Base-by-base conservation (phyloP, 2,888 invertebrate species). In the Trissonchulus latispiculum region DNA sequence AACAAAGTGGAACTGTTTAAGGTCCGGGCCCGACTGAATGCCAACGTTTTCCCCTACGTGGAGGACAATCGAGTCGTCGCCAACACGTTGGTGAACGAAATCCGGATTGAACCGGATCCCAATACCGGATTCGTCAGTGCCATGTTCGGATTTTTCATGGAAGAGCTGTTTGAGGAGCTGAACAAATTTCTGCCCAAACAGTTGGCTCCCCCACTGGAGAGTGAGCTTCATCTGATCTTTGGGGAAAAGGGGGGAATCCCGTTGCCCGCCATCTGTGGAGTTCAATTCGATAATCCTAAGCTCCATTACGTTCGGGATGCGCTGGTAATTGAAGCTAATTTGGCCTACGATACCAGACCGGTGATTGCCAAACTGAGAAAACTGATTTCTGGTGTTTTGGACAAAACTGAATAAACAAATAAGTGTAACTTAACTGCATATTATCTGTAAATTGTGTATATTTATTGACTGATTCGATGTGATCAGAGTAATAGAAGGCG, bases 21-120 rank as follows among this genome's bases (percentile, higher is more conserved):
- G 23, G 48, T 48, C 8, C 48, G 48, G 8, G 48, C 69, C 28
- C 36, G 33, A n/a, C 31, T 68, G 8, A 36, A 36, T 15, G 69
- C 36, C 69, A 68, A 68, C 36, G 69, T 68, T n/a, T 68, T 36
- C n/a, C 69, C 69, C 36, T 68, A 68, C 33, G 33, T 68, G 2
- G n/a, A n/a, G 35, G 2, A 33, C 36, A 33, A 68, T 15, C 28
- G 33, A 32, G n/a, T 68, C 28, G 33, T 68, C 32, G 69, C 69
- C 36, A 36, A 68, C 69, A 68, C 69, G 28, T 36, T 68, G n/a
- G 36, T 68, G 35, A 33, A 68, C 69, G 69, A 68, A n/a, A 32
- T 68, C n/a, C 69, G 69, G 3, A 33, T 68, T 33, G 36, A 33
- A n/a, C 33, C 69, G 8, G 36, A 36, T 33, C 36, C 33, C 36